phyloP scores from a whole-genome alignment of 1,140 invertebrate genomes.

The Physella acuta region DNA sequence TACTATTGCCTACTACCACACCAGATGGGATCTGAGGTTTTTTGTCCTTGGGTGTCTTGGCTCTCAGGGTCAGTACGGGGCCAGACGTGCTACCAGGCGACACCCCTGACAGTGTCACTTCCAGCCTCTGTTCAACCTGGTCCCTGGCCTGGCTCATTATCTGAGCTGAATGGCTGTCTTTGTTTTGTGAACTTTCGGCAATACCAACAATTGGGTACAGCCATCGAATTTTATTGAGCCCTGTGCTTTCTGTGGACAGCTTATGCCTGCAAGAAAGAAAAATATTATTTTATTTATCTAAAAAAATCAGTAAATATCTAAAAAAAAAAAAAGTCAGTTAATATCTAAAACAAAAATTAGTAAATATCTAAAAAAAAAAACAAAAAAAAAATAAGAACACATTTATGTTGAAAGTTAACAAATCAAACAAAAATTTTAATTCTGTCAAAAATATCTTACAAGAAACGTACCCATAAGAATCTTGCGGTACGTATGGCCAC shows the following conservation, averaged over 20 bases:
- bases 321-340: not conserved
- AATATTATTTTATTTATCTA: not conserved
- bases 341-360: not conserved
- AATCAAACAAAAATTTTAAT: not conserved
- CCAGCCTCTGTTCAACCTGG: slow-evolving; percentile 49
- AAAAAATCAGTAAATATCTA: not conserved
- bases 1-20: slow-evolving; percentile 56
- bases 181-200: slow-evolving; percentile 44
- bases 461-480: slow-evolving; percentile 35
- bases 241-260: slow-evolving; percentile 12
- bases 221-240: slow-evolving; percentile 51
- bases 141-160: slow-evolving; percentile 50
- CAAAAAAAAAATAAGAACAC: not conserved
- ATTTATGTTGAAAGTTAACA: not conserved
- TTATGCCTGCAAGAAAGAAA: slow-evolving; percentile 7
- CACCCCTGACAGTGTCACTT: slow-evolving; percentile 51
- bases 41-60: slow-evolving; percentile 46
- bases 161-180: slow-evolving; percentile 40
- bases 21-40: slow-evolving; percentile 44
- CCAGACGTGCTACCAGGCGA: slow-evolving; percentile 37
- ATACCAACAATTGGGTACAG: slow-evolving; percentile 54
- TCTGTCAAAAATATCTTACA: not conserved
- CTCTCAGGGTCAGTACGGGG: slow-evolving; percentile 32
- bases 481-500: slow-evolving; percentile 46
- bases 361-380: slow-evolving; percentile 14